These are phyloP conservation scores for Catharus bicknelli DNA, from an alignment of 2,113 vertebrate genomes.

Conservation along the genomic window DNA sequence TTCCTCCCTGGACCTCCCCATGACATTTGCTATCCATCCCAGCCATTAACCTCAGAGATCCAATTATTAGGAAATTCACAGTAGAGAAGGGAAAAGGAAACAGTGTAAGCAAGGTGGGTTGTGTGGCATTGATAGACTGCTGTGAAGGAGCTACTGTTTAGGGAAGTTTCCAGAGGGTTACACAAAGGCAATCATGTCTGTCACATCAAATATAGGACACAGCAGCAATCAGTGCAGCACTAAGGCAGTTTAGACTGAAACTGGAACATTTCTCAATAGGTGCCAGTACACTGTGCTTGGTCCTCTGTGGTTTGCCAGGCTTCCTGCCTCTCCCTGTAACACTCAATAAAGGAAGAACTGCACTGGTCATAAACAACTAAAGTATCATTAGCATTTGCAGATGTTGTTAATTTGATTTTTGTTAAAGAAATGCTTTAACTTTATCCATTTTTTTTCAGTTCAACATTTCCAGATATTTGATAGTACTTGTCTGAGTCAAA, in stretches of 20 bases:
- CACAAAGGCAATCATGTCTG: neutral
- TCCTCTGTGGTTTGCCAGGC: neutral
- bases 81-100: neutral
- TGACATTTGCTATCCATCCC: rapidly evolving
- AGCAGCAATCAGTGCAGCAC: neutral
- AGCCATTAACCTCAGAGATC: neutral
- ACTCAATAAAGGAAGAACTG: neutral
- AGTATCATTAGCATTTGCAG: neutral
- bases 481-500: neutral
- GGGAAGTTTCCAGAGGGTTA: neutral
- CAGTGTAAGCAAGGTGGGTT: neutral
- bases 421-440: neutral
- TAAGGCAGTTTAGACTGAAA: neutral
- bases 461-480: neutral
- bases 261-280: neutral
- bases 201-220: neutral
- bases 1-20: neutral
- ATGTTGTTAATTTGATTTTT: neutral
- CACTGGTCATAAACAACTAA: neutral
- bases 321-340: constrained; percentile 4
- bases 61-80: neutral
- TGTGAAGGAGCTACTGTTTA: neutral
- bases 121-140: neutral
- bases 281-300: neutral
- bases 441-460: neutral